phyloP scores from a whole-genome alignment of 2,113 vertebrate genomes.

The Mormoops blainvillei region DNA sequence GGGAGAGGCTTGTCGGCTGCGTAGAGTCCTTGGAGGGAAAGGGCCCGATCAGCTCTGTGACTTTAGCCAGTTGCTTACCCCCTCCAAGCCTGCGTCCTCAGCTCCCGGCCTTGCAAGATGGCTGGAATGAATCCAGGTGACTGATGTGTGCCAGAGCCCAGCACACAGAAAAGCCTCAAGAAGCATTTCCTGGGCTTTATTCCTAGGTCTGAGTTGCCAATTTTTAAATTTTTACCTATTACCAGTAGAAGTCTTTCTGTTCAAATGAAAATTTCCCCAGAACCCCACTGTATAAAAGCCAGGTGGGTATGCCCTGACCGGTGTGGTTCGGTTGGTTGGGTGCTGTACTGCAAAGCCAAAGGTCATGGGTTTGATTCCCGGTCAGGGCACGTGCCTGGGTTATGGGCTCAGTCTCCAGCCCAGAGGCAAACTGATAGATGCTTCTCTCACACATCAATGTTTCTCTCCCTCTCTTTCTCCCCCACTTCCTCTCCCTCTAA shows the following conservation, averaged over 20 bases:
- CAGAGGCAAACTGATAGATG: too few species aligned
- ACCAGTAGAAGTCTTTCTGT: not conserved
- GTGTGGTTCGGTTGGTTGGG: too few species aligned
- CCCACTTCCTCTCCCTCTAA: too few species aligned
- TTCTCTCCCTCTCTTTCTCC: too few species aligned
- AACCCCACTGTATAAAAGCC: not conserved
- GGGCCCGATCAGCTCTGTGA: not conserved
- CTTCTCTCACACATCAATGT: too few species aligned
- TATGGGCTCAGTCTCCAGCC: too few species aligned
- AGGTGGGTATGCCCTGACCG: not conserved
- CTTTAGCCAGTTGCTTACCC: not conserved
- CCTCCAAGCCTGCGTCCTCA: not conserved
- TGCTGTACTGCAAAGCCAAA: too few species aligned
- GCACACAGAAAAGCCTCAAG: not conserved
- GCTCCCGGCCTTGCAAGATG: not conserved
- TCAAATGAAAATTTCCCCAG: not conserved
- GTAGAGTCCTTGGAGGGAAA: not conserved
- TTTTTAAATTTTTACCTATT: not conserved
- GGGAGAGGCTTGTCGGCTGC: not conserved
- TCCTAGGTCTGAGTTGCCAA: not conserved
- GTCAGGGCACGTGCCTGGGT: too few species aligned
- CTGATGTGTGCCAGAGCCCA: accelerated
- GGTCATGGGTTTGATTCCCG: too few species aligned
- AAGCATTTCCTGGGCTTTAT: not conserved
- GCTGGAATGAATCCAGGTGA: accelerated